phyloP scores from a whole-genome alignment of 2,888 invertebrate species.

The Tetranychus truncatus region DNA sequence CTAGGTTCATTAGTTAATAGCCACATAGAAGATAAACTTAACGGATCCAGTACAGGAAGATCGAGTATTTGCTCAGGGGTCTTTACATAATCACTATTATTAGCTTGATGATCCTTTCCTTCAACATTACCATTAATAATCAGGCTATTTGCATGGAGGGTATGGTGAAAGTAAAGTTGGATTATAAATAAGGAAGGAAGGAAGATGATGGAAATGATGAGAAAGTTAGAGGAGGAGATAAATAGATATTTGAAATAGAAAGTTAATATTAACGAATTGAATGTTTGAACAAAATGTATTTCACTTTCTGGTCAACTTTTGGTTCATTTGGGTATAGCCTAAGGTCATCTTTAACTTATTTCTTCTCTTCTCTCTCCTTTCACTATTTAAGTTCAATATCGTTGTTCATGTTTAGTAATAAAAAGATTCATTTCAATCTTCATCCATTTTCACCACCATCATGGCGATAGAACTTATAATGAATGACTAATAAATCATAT shows the following conservation, averaged over 20 bases:
- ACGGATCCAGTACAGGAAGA: conserved; percentile 1
- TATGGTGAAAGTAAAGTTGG: not conserved
- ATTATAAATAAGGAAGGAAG: not conserved
- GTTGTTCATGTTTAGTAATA: not conserved
- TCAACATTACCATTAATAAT: not conserved
- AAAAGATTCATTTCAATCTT: not conserved
- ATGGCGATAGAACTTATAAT: no score
- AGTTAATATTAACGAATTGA: not conserved
- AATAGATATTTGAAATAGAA: not conserved
- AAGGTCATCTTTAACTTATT: not conserved
- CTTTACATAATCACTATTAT: not conserved
- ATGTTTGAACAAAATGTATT: not conserved
- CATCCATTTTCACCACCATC: not conserved
- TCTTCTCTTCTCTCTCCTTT: not conserved
- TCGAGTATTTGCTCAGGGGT: not conserved
- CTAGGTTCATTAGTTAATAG: not conserved
- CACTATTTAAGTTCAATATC: not conserved
- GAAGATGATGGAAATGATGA: not conserved
- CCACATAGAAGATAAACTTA: not conserved
- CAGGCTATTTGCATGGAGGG: not conserved
- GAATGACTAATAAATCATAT: no score
- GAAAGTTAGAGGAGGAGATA: not conserved
- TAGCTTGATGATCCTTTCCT: not conserved
- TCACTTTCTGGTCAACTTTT: not conserved
- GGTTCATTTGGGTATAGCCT: not conserved